phyloP scores from a whole-genome alignment of 1,140 invertebrate species.

The Pseudomyrmex dendroicus region DNA sequence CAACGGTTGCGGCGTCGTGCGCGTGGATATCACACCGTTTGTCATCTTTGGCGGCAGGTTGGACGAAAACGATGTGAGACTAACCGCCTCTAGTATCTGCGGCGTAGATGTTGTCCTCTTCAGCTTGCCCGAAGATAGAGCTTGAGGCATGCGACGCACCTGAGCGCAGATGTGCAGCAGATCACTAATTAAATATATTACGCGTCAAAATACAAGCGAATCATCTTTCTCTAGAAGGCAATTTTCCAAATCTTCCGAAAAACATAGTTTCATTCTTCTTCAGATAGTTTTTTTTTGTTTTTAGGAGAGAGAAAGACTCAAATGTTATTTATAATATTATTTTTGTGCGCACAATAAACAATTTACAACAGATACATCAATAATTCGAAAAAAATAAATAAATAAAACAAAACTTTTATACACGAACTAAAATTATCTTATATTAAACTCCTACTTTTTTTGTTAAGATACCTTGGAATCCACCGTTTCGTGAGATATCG shows the following conservation, averaged over 20 bases:
- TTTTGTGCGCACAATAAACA: not conserved
- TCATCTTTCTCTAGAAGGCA: not conserved
- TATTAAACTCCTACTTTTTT: no score
- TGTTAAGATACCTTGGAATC: constrained; percentile 77
- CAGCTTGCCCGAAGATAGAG: constrained; percentile 84
- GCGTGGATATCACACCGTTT: constrained; percentile 79
- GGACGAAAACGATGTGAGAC: constrained; percentile 76
- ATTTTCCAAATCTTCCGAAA: not conserved
- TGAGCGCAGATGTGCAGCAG: constrained; percentile 60
- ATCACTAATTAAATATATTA: constrained; percentile 74
- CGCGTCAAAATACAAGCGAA: not conserved
- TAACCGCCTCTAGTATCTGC: constrained; percentile 84
- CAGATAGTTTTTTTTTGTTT: no score
- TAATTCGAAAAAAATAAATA: no score
- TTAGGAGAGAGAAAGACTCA: not conserved
- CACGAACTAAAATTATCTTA: no score
- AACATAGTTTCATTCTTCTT: not conserved
- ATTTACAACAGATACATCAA: no score
- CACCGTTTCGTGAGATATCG: constrained; percentile 78
- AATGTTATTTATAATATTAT: not conserved
- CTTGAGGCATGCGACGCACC: constrained; percentile 82
- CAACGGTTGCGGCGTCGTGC: constrained; percentile 83
- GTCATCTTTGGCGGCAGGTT: constrained; percentile 78
- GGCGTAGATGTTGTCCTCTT: constrained; percentile 87
- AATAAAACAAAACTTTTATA: no score